Evolutionary conservation across 1,140 invertebrate species (phyloP).

Genomic region (Zaprionus camerounensis): DNA sequence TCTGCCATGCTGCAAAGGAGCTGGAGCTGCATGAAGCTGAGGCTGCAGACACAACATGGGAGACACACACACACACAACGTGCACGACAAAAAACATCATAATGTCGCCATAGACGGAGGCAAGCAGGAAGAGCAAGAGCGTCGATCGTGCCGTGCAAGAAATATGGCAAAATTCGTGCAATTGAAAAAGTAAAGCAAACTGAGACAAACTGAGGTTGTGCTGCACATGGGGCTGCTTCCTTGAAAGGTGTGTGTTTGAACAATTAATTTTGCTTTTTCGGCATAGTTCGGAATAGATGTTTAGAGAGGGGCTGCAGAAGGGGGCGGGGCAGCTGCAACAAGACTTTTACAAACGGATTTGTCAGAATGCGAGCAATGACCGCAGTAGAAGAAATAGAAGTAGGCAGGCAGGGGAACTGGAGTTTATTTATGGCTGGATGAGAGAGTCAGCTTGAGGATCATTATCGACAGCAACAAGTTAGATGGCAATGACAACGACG

Average conservation of each 20-base stretch:
- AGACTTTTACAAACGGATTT: constrained; percentile 41
- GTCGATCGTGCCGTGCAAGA: constrained; percentile 44
- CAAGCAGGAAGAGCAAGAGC: constrained; percentile 3
- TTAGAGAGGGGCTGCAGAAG: neutral
- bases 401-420: constrained; percentile 19
- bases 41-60: neutral
- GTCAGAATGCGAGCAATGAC: constrained; percentile 72
- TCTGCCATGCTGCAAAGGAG: constrained; percentile 28
- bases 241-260: constrained; percentile 74
- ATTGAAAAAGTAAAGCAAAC: constrained; percentile 49
- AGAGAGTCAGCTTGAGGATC: constrained; percentile 27
- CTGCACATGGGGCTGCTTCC: constrained; percentile 43
- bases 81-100: constrained; percentile 46
- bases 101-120: constrained; percentile 48
- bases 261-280: constrained; percentile 81
- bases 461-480: neutral
- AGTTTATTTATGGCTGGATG: constrained; percentile 70
- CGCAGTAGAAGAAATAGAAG: constrained; percentile 21
- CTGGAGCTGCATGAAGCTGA: neutral
- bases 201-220: constrained; percentile 6
- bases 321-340: neutral
- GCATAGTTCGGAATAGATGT: constrained; percentile 25
- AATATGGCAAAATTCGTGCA: constrained; percentile 58
- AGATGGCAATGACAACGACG: neutral
- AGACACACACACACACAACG: constrained; percentile 1